Conservation (phyloP, 1,140 invertebrate genomes). For the Phthorimaea operculella region DNA sequence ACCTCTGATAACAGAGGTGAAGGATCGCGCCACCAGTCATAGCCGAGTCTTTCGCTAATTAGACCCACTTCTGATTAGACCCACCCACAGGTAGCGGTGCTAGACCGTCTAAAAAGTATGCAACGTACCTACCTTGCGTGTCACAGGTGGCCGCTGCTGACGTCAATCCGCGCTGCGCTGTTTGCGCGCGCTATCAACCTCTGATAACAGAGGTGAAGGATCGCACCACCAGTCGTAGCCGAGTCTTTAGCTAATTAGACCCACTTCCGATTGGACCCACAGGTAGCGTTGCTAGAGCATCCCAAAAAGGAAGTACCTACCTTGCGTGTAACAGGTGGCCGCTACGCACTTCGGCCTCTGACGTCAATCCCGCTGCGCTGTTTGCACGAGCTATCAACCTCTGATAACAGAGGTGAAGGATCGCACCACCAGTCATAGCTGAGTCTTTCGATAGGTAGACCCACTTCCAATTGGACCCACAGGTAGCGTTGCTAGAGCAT, state of each 20-base stretch:
- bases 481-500: no score
- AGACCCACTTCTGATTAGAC: no score
- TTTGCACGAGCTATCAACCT: slow-evolving; percentile 35
- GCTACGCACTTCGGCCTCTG: slow-evolving; percentile 16
- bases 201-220: slow-evolving; percentile 48
- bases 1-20: slow-evolving; percentile 40
- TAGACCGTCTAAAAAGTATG: no score
- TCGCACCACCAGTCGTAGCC: slow-evolving; percentile 32
- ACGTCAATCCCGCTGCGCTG: slow-evolving; percentile 54
- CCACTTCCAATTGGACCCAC: no score
- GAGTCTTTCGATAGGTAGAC: no score
- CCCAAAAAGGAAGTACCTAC: no score
- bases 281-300: no score
- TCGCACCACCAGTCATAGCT: slow-evolving; percentile 42
- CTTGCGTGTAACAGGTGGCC: neutral
- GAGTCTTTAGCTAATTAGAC: no score
- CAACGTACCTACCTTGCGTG: no score
- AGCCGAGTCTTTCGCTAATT: no score
- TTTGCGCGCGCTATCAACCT: slow-evolving; percentile 34
- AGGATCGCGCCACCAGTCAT: slow-evolving; percentile 49
- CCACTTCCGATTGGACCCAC: no score
- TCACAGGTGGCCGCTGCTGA: slow-evolving; percentile 22
- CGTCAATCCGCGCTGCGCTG: slow-evolving; percentile 51
- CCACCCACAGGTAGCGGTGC: no score
- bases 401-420: slow-evolving; percentile 48